A percentile compares a stretch with the other conserved stretches of the same genome.
phyloP scores from a whole-genome alignment of 2,888 invertebrate species.

The Bellardia pandia region DNA sequence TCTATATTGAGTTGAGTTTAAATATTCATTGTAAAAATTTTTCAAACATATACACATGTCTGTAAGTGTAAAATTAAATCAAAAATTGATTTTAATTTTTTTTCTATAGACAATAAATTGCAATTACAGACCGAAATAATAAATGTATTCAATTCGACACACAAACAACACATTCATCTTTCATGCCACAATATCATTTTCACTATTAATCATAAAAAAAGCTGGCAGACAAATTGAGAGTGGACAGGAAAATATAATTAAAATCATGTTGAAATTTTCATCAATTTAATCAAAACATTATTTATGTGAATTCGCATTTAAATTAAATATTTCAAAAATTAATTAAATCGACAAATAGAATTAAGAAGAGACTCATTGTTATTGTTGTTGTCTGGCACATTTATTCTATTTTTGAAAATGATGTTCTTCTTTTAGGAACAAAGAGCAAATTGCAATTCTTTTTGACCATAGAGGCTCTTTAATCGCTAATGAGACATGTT shows the following conservation, averaged over 20 bases:
- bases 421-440: too few species aligned
- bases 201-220: constrained; percentile 39
- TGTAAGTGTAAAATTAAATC: constrained; percentile 38
- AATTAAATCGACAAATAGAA: neutral
- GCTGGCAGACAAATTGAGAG: neutral
- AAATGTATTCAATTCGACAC: constrained; percentile 9
- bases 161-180: constrained; percentile 26
- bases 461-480: too few species aligned
- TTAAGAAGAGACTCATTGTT: neutral
- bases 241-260: constrained; percentile 40
- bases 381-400: neutral
- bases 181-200: constrained; percentile 44
- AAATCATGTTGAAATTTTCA: constrained; percentile 37
- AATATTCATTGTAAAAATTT: constrained; percentile 26
- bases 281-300: neutral
- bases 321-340: neutral
- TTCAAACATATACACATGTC: neutral
- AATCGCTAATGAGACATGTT: too few species aligned
- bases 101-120: constrained; percentile 30
- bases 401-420: too few species aligned
- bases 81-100: constrained; percentile 45
- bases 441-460: too few species aligned
- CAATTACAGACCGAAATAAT: constrained; percentile 36
- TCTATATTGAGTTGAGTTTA: neutral
- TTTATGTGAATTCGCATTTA: constrained; percentile 1